Evolutionary conservation across 2,797 vertebrate genomes (phyloP).

Genomic region (Alcedo atthis): DNA sequence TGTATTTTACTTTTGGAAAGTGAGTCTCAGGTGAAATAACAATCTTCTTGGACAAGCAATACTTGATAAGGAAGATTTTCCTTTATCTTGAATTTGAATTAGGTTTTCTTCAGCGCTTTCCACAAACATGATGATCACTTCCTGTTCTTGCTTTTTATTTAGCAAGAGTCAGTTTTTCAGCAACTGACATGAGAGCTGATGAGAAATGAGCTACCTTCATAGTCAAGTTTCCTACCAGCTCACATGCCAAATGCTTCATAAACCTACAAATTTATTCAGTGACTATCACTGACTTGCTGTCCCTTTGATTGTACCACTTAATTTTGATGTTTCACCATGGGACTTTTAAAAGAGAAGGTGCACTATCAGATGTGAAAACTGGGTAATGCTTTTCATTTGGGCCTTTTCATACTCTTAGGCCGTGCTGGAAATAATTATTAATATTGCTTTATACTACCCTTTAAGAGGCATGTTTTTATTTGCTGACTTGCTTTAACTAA

Average conservation of each 20-base stretch:
- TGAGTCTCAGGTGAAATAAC: background rate
- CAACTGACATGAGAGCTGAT: slow-evolving; percentile 38
- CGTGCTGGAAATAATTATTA: background rate
- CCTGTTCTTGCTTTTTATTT: background rate
- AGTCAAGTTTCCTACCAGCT: slow-evolving; percentile 41
- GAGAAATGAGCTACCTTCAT: slow-evolving; percentile 34
- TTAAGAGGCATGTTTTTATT: background rate
- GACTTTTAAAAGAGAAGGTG: slow-evolving; percentile 17
- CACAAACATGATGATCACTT: background rate
- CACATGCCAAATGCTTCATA: slow-evolving; percentile 61
- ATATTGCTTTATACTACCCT: background rate
- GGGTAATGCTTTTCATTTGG: slow-evolving; percentile 12
- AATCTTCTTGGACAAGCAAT: background rate
- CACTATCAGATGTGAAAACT: background rate
- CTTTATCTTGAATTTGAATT: background rate
- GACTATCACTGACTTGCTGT: slow-evolving; percentile 60
- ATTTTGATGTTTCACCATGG: slow-evolving; percentile 11
- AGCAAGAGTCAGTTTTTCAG: background rate
- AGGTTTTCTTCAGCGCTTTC: background rate
- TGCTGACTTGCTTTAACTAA: background rate
- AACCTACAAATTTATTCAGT: slow-evolving; percentile 1
- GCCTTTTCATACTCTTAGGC: background rate
- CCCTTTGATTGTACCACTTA: slow-evolving; percentile 38
- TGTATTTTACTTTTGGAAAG: background rate
- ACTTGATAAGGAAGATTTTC: background rate